Percentiles rank a stretch among this genome's conserved stretches.
Evolutionary conservation across 37 sponge, comb jelly and placozoan genomes (phyloP).

Genomic region (Bolinopsis microptera): DNA sequence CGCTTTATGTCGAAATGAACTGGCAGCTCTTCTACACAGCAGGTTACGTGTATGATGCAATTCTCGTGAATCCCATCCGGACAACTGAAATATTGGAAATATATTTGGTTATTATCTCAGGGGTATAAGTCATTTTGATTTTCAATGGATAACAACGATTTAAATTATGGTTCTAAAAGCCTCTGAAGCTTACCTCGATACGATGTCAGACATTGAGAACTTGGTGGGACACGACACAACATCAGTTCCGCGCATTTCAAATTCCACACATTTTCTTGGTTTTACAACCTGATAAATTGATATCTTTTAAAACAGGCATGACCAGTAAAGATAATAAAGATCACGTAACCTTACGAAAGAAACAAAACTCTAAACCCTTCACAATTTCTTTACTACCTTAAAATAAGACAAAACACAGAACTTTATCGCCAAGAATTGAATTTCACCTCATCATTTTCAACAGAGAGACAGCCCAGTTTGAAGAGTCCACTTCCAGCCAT

Average conservation of each 20-base stretch:
- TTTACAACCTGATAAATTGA: neutral
- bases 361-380: no score
- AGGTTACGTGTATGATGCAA: conserved; percentile 4
- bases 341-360: no score
- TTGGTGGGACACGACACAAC: conserved; percentile 21
- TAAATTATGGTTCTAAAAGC: no score
- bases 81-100: neutral
- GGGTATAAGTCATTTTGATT: no score
- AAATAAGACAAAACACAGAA: no score
- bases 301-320: neutral
- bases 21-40: neutral
- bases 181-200: conserved; percentile 16
- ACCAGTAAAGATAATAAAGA: no score
- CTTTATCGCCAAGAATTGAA: no score
- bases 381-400: no score
- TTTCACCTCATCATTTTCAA: no score
- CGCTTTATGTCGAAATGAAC: neutral
- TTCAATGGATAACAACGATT: no score
- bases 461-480: conserved; percentile 48
- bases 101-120: no score
- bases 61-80: conserved; percentile 42
- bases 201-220: neutral
- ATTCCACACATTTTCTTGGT: neutral
- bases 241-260: conserved; percentile 38
- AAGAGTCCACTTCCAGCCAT: conserved; percentile 42